Conservation (phyloP, 2,113 vertebrate genomes). For the Pomatostomus ruficeps region DNA sequence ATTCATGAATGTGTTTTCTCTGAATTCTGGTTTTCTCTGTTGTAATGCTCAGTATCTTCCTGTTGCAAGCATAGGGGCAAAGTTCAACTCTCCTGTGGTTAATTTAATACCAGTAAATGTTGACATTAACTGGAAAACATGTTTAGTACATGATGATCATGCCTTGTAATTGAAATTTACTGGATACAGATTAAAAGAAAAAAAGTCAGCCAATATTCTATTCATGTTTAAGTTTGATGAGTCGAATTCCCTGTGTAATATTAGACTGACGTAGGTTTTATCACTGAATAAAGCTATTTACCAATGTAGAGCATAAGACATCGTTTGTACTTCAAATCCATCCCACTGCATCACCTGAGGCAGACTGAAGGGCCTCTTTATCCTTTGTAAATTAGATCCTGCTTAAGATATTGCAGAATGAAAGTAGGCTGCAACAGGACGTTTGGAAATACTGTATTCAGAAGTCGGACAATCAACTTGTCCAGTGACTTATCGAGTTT, state of each 20-base stretch:
- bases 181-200: neutral
- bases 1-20: neutral
- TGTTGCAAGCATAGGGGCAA: neutral
- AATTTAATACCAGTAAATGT: conserved; percentile 4
- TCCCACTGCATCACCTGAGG: neutral
- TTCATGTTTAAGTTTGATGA: neutral
- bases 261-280: neutral
- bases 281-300: neutral
- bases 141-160: neutral
- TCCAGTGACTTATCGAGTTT: neutral
- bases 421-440: neutral
- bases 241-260: neutral
- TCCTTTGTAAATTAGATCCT: neutral
- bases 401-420: neutral
- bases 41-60: neutral
- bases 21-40: neutral
- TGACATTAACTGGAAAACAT: neutral
- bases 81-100: neutral
- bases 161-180: neutral
- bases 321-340: neutral
- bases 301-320: neutral
- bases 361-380: neutral
- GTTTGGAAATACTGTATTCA: neutral
- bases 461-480: neutral
- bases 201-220: neutral